These are phyloP conservation scores for Dasyprocta punctata DNA, from an alignment of 2,113 vertebrate species.

Conservation along the genomic window DNA sequence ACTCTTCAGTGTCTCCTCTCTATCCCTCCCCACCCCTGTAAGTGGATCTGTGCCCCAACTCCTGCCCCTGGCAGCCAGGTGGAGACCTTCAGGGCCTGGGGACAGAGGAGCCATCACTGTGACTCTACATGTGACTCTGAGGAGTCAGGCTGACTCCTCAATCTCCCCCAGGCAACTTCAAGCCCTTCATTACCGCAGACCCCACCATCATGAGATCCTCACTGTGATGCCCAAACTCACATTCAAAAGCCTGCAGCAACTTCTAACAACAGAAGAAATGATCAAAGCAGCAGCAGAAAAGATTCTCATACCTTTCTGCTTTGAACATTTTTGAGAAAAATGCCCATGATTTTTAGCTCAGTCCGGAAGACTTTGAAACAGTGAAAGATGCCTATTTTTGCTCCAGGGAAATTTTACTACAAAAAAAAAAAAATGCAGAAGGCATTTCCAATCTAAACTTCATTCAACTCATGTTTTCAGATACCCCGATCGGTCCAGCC, in stretches of 20 bases:
- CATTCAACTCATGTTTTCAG: neutral
- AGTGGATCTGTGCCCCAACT: neutral
- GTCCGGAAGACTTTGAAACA: neutral
- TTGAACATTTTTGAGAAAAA: neutral
- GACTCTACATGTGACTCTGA: neutral
- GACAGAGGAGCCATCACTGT: neutral
- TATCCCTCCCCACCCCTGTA: neutral
- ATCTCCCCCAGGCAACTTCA: neutral
- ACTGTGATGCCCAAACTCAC: neutral
- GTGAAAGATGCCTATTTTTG: neutral
- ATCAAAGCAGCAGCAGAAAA: neutral
- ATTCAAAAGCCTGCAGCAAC: neutral
- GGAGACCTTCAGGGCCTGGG: neutral
- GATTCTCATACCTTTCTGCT: neutral
- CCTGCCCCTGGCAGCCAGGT: neutral
- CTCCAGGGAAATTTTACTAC: neutral
- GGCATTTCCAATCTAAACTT: neutral
- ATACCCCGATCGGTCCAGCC: neutral
- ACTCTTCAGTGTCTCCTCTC: neutral
- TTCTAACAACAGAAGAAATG: neutral
- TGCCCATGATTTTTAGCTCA: neutral
- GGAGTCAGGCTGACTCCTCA: neutral
- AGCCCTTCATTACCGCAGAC: neutral
- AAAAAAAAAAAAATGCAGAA: neutral
- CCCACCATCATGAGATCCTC: neutral